phyloP scores from a whole-genome alignment of 1,140 invertebrate species.

The Ceratina calcarata region DNA sequence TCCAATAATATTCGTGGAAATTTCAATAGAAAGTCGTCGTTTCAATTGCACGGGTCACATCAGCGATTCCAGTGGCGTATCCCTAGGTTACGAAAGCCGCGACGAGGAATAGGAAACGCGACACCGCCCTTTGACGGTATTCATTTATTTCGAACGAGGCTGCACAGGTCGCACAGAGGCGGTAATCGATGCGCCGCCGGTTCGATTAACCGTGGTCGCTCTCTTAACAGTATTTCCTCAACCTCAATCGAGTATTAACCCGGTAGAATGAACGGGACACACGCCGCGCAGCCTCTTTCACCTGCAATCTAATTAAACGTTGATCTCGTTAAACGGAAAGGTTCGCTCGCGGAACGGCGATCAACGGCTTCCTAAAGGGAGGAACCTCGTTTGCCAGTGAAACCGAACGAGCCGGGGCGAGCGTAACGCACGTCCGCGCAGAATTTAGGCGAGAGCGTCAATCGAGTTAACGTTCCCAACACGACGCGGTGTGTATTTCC shows the following conservation, averaged over 20 bases:
- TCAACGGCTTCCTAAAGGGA: not conserved
- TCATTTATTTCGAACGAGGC: conserved; percentile 11
- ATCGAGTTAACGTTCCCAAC: conserved; percentile 13
- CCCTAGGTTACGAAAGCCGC: conserved; percentile 18
- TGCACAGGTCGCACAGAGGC: too few relatives aligned
- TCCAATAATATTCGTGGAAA: not conserved
- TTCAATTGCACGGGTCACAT: conserved; percentile 3
- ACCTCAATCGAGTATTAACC: conserved; percentile 40
- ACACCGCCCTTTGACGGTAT: not conserved
- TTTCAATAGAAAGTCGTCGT: not conserved
- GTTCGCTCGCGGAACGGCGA: not conserved
- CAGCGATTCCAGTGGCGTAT: conserved; percentile 21
- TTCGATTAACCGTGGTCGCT: conserved; percentile 5
- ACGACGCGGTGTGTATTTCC: conserved; percentile 38
- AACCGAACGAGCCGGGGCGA: conserved; percentile 31
- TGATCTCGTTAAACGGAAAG: conserved; percentile 20
- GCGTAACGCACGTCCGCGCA: not conserved
- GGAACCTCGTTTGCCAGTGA: not conserved
- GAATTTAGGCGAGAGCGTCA: not conserved
- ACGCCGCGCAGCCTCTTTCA: conserved; percentile 10
- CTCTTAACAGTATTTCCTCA: conserved; percentile 24
- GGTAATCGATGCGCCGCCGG: conserved; percentile 6
- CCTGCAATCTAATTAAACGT: conserved; percentile 34
- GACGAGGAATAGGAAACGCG: not conserved
- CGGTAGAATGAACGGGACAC: conserved; percentile 9